Evolutionary conservation across 2,888 invertebrate species (phyloP).

Genomic region (Spodoptera littoralis): DNA sequence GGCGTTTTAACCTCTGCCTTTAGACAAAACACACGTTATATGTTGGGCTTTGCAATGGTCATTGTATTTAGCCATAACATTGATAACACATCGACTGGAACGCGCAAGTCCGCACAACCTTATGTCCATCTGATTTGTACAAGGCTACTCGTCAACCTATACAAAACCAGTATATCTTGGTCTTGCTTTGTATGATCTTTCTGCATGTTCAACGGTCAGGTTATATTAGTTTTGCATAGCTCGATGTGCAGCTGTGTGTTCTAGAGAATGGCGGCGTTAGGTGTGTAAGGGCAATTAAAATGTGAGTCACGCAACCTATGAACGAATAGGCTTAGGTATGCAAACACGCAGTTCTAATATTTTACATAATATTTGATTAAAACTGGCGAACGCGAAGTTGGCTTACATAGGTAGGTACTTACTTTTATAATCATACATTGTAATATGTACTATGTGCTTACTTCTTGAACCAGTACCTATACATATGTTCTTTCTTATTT

Average conservation of each 20-base stretch:
- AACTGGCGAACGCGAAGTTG: constrained; percentile 21
- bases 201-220: too few relatives aligned
- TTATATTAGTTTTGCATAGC: too few relatives aligned
- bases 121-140: constrained; percentile 23
- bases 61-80: constrained; percentile 33
- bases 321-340: constrained; percentile 17
- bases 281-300: constrained; percentile 16
- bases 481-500: background rate
- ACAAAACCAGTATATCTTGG: background rate
- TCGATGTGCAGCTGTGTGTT: too few relatives aligned
- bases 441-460: too few relatives aligned
- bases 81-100: constrained; percentile 29
- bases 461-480: too few relatives aligned
- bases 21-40: background rate
- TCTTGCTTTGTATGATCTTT: too few relatives aligned
- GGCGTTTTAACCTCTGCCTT: too few relatives aligned
- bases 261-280: constrained; percentile 9
- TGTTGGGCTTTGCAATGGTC: constrained; percentile 2
- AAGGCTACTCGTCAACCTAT: constrained; percentile 15
- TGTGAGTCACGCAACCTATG: constrained; percentile 34
- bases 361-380: constrained; percentile 19
- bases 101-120: constrained; percentile 15
- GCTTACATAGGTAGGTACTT: background rate
- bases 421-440: background rate
- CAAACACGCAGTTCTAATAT: constrained; percentile 26